A percentile compares a stretch with the other conserved stretches of the same genome.
phyloP scores from a whole-genome alignment of 2,797 vertebrate species.

The Smutsia temminckii region DNA sequence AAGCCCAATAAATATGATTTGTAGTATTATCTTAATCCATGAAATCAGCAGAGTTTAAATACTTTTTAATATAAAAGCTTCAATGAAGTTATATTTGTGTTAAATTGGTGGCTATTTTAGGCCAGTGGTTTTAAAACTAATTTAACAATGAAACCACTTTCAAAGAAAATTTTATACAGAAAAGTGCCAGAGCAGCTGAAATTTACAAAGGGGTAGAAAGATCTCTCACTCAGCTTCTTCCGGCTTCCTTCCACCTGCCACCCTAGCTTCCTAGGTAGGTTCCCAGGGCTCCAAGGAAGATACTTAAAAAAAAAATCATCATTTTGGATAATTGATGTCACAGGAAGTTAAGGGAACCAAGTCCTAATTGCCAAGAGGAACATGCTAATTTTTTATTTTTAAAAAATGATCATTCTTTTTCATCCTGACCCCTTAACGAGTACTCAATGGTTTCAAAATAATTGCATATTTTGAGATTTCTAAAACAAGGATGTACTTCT shows the following conservation, averaged over 20 bases:
- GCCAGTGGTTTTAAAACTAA: slow-evolving; percentile 40
- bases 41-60: background rate
- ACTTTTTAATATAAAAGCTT: background rate
- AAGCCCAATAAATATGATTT: background rate
- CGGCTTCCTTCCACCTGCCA: background rate
- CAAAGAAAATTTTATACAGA: background rate
- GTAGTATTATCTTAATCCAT: background rate
- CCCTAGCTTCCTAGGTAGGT: background rate
- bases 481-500: background rate
- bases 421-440: background rate
- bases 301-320: background rate
- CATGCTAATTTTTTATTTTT: background rate
- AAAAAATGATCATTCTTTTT: background rate
- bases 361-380: background rate
- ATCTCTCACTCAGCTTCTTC: background rate
- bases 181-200: background rate
- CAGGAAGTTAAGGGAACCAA: background rate
- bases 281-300: background rate
- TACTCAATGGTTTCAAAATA: slow-evolving; percentile 3
- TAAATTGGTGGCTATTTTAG: slow-evolving; percentile 26
- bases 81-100: background rate
- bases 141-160: background rate
- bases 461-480: background rate
- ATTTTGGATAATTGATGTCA: background rate
- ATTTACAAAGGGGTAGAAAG: background rate